These are phyloP conservation scores for Phymanthus crucifer DNA, from an alignment of 92 coral and sea anemone species.

Conservation along the genomic window DNA sequence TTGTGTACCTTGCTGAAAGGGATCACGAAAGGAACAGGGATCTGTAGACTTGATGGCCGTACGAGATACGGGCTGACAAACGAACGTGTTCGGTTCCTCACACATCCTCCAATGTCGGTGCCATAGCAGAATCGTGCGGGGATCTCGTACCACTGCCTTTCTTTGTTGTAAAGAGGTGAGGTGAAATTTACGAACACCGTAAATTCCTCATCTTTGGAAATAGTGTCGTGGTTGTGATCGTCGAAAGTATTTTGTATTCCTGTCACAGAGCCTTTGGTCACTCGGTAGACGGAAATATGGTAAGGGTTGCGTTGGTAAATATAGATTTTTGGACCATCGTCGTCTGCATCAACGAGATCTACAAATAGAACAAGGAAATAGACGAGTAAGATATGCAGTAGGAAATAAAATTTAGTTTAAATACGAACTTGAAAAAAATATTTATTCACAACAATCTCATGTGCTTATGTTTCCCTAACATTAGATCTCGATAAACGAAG, in stretches of 20 bases:
- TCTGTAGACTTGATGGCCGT: no score
- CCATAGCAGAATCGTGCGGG: background rate
- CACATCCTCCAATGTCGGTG: background rate
- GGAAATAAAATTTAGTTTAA: no score
- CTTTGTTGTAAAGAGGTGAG: background rate
- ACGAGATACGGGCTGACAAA: background rate
- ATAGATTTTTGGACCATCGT: background rate
- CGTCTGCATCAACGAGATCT: background rate
- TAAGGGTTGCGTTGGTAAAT: background rate
- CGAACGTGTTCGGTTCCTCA: background rate
- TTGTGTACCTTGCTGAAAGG: no score
- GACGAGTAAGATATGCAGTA: no score
- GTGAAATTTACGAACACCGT: background rate
- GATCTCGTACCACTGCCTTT: background rate
- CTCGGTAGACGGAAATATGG: background rate
- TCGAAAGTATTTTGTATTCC: background rate
- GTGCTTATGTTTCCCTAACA: no score
- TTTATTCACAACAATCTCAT: no score
- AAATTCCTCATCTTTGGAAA: background rate
- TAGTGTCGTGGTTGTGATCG: constrained; percentile 7
- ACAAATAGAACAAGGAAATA: no score
- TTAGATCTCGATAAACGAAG: no score
- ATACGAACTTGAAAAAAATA: no score
- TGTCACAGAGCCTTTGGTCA: background rate
- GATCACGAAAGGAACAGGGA: no score